A percentile compares a stretch with the other conserved stretches of the same genome.
These are phyloP conservation scores for Anodontia alba DNA, from an alignment of 2,888 invertebrate genomes.

Conservation along the genomic window DNA sequence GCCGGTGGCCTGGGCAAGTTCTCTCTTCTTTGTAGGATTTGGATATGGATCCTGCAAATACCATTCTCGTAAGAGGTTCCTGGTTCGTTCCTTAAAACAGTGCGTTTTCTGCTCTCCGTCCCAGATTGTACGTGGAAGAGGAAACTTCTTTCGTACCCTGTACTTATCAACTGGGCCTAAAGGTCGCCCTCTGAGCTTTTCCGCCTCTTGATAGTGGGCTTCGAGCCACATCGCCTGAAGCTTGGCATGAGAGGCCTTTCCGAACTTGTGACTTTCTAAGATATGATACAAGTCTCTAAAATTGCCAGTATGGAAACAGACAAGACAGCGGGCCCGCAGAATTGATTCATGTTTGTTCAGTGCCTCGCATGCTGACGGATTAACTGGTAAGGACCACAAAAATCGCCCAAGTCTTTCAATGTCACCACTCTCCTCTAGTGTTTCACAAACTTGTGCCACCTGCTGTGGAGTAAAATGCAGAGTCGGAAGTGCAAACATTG, in stretches of 20 bases:
- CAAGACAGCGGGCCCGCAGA: constrained; percentile 93
- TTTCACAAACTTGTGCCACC: constrained; percentile 84
- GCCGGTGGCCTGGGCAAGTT: constrained; percentile 95
- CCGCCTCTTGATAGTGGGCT: constrained; percentile 97
- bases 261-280: constrained; percentile 95
- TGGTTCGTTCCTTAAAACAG: constrained; percentile 97
- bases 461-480: constrained; percentile 84
- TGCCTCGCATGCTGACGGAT: constrained; percentile 91
- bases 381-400: constrained; percentile 95
- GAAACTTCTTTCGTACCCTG: constrained; percentile 96
- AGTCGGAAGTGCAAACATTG: constrained; percentile 79
- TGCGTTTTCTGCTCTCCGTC: constrained; percentile 98
- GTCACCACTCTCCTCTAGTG: constrained; percentile 86
- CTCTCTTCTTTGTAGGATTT: constrained; percentile 96
- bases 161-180: constrained; percentile 97
- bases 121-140: constrained; percentile 96
- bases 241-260: constrained; percentile 94
- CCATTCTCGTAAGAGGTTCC: constrained; percentile 98
- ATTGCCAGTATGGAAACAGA: constrained; percentile 95
- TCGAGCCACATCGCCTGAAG: constrained; percentile 96
- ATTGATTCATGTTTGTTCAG: constrained; percentile 95
- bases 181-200: constrained; percentile 94
- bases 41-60: constrained; percentile 93
- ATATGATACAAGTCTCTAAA: constrained; percentile 95
- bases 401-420: constrained; percentile 90